Evolutionary conservation across 2,888 invertebrate genomes (phyloP).

Genomic region (Koerneria pararmatus): DNA sequence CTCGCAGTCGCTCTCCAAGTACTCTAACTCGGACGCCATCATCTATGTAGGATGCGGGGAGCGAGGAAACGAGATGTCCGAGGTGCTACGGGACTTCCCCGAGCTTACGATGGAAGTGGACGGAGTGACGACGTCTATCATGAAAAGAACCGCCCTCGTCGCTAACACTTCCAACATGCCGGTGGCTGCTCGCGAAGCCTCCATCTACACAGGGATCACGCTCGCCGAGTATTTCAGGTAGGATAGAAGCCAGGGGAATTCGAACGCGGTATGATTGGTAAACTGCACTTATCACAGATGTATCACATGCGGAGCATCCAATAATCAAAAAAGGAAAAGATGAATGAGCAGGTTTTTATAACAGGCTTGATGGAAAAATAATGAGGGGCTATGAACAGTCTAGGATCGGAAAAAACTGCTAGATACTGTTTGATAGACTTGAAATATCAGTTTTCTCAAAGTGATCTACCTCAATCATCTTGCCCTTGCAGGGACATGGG

Average conservation of each 20-base stretch:
- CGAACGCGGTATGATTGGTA: constrained; percentile 38
- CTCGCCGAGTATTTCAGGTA: constrained; percentile 89
- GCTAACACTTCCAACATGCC: constrained; percentile 99
- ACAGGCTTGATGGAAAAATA: too few relatives aligned
- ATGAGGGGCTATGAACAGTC: too few relatives aligned
- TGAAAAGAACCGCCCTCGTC: constrained; percentile 95
- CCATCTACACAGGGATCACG: constrained; percentile 96
- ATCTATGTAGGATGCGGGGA: constrained; percentile 98
- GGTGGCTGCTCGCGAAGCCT: constrained; percentile 96
- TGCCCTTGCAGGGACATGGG: constrained; percentile 73
- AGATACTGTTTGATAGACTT: too few relatives aligned
- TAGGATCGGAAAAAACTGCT: too few relatives aligned
- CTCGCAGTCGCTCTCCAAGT: constrained; percentile 94
- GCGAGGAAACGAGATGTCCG: constrained; percentile 99
- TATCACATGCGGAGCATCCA: background rate
- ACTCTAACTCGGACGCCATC: constrained; percentile 97
- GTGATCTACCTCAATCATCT: too few relatives aligned
- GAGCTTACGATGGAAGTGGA: constrained; percentile 92
- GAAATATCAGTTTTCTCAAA: too few relatives aligned
- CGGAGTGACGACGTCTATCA: constrained; percentile 85
- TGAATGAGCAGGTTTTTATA: background rate
- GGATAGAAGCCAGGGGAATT: background rate
- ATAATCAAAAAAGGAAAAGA: background rate
- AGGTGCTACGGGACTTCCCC: constrained; percentile 88
- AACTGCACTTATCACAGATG: too few relatives aligned